Percentiles rank a stretch among this genome's conserved stretches.
Evolutionary conservation across 2,888 invertebrate species (phyloP).

Genomic region (Perdita meconis): DNA sequence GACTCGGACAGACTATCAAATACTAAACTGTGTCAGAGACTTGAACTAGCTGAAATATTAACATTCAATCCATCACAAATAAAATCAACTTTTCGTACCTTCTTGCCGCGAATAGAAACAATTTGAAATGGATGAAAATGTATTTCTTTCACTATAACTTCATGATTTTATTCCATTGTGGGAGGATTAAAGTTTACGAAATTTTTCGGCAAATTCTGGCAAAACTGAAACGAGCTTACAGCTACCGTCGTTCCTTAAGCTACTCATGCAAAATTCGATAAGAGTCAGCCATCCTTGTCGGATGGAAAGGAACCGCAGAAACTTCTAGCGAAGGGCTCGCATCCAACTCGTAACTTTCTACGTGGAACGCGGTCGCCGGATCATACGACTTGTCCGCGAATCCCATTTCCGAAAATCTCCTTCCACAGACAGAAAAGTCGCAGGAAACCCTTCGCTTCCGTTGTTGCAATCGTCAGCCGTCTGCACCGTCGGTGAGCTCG

Average conservation of each 20-base stretch:
- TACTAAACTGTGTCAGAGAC: too few relatives aligned
- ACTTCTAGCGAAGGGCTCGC: background rate
- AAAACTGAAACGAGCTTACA: background rate
- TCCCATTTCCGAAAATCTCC: conserved; percentile 25
- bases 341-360: conserved; percentile 4
- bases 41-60: too few relatives aligned
- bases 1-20: too few relatives aligned
- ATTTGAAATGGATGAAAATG: too few relatives aligned
- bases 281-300: background rate
- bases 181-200: background rate
- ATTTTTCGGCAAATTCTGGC: background rate
- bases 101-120: too few relatives aligned
- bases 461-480: background rate
- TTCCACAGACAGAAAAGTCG: background rate
- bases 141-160: too few relatives aligned
- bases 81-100: too few relatives aligned
- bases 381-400: conserved; percentile 22
- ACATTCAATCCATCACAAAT: too few relatives aligned
- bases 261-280: background rate
- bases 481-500: too few relatives aligned
- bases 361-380: conserved; percentile 8
- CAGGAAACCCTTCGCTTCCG: background rate
- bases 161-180: too few relatives aligned
- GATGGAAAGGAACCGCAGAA: background rate
- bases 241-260: background rate